These are phyloP conservation scores for Gila robusta DNA, from an alignment of 2,797 vertebrate species.

Conservation along the genomic window DNA sequence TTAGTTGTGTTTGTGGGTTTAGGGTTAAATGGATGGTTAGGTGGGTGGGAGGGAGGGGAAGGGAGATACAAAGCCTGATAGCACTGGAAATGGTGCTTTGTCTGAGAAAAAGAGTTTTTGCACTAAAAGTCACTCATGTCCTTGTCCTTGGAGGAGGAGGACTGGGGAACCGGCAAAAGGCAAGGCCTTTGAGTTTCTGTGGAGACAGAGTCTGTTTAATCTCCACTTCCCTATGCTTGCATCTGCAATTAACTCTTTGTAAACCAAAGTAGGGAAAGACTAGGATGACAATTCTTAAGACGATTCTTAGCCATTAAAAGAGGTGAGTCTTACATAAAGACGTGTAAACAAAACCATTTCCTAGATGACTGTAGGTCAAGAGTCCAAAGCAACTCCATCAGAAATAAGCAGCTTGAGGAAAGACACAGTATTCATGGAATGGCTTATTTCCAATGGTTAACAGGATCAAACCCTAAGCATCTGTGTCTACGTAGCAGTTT, in stretches of 20 bases:
- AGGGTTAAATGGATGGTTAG: slow-evolving; percentile 56
- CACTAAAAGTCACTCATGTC: slow-evolving; percentile 82
- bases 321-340: background rate
- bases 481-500: slow-evolving; percentile 53
- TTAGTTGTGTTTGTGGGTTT: slow-evolving; percentile 65
- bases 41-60: slow-evolving; percentile 71
- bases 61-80: slow-evolving; percentile 81
- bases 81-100: slow-evolving; percentile 86
- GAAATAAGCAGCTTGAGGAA: slow-evolving; percentile 43
- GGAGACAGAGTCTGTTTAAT: slow-evolving; percentile 67
- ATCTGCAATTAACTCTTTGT: slow-evolving; percentile 43
- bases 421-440: slow-evolving; percentile 36
- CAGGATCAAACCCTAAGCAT: slow-evolving; percentile 50
- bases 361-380: slow-evolving; percentile 26
- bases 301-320: slow-evolving; percentile 16
- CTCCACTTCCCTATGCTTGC: slow-evolving; percentile 40
- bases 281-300: slow-evolving; percentile 54
- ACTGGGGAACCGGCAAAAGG: slow-evolving; percentile 71
- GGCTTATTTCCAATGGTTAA: slow-evolving; percentile 36
- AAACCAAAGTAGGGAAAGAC: slow-evolving; percentile 57
- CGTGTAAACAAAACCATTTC: slow-evolving; percentile 12
- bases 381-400: slow-evolving; percentile 24
- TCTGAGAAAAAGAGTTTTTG: slow-evolving; percentile 85
- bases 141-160: slow-evolving; percentile 78
- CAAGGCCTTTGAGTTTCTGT: slow-evolving; percentile 78